A percentile compares a stretch with the other conserved stretches of the same genome.
Conservation (phyloP, 2,113 vertebrate genomes). For the Platichthys flesus region DNA sequence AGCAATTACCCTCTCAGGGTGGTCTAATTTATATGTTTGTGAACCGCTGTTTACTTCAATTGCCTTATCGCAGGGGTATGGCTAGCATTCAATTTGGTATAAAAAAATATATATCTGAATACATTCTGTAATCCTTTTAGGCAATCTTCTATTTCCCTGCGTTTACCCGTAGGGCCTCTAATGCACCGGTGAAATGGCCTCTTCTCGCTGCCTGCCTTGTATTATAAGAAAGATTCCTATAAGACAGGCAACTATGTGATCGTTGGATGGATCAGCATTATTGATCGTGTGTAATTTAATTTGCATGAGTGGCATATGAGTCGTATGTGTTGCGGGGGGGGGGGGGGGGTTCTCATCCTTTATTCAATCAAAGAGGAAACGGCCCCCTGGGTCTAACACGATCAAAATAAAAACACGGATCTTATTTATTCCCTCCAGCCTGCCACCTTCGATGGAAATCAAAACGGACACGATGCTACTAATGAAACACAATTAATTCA, state of each 20-base stretch:
- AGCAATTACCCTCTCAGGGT: constrained; percentile 61
- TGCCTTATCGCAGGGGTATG: constrained; percentile 36
- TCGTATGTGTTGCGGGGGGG: constrained; percentile 30
- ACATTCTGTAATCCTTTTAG: constrained; percentile 35
- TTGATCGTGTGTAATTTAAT: constrained; percentile 76
- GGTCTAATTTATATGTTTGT: constrained; percentile 63
- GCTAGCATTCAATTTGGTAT: constrained; percentile 37
- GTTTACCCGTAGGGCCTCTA: constrained; percentile 45
- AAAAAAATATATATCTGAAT: constrained; percentile 54
- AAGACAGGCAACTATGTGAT: constrained; percentile 37
- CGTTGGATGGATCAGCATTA: constrained; percentile 57
- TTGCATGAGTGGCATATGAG: constrained; percentile 72
- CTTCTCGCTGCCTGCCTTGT: constrained; percentile 17
- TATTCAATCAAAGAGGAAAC: constrained; percentile 55
- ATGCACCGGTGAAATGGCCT: constrained; percentile 47
- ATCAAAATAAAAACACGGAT: constrained; percentile 46
- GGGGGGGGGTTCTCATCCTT: constrained; percentile 20
- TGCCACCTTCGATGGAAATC: constrained; percentile 69
- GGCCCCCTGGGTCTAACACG: constrained; percentile 20
- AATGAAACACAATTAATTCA: constrained; percentile 66
- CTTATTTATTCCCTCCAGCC: constrained; percentile 51
- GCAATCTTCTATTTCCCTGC: constrained; percentile 52
- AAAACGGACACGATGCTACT: constrained; percentile 50
- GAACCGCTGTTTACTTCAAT: constrained; percentile 45
- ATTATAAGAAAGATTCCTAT: constrained; percentile 49